These are phyloP conservation scores for Ploceus nigricollis DNA, from an alignment of 2,113 vertebrate species.

Conservation along the genomic window DNA sequence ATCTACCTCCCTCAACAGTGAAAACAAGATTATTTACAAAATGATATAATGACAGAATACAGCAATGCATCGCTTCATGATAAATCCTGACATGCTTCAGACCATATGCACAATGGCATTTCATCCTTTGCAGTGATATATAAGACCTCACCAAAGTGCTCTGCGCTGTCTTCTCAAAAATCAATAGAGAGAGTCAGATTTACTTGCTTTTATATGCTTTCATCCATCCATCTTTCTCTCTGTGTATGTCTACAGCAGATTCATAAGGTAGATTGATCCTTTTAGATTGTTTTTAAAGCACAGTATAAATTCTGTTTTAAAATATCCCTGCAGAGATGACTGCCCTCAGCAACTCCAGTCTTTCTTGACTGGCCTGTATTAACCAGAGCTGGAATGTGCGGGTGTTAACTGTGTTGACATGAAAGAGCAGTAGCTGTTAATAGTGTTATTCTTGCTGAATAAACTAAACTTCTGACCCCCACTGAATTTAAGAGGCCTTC, in stretches of 20 bases:
- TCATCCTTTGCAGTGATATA: constrained; percentile 8
- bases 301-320: constrained; percentile 58
- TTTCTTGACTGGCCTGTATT: constrained; percentile 36
- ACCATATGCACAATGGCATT: background rate
- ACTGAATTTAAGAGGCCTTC: constrained; percentile 57
- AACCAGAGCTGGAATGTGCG: constrained; percentile 44
- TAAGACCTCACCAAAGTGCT: constrained; percentile 36
- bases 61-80: background rate
- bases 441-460: constrained; percentile 69
- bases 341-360: background rate
- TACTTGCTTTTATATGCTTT: constrained; percentile 15
- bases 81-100: constrained; percentile 28
- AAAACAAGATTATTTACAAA: constrained; percentile 51
- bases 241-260: background rate
- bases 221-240: constrained; percentile 21
- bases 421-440: constrained; percentile 67
- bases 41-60: background rate
- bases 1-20: constrained; percentile 4
- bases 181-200: background rate
- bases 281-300: constrained; percentile 50
- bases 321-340: constrained; percentile 22
- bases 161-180: constrained; percentile 25
- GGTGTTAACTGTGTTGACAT: constrained; percentile 56
- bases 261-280: background rate
- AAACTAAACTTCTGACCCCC: constrained; percentile 73